phyloP scores from a whole-genome alignment of 2,888 invertebrate species.

The Eumacrocentrus americanus region DNA sequence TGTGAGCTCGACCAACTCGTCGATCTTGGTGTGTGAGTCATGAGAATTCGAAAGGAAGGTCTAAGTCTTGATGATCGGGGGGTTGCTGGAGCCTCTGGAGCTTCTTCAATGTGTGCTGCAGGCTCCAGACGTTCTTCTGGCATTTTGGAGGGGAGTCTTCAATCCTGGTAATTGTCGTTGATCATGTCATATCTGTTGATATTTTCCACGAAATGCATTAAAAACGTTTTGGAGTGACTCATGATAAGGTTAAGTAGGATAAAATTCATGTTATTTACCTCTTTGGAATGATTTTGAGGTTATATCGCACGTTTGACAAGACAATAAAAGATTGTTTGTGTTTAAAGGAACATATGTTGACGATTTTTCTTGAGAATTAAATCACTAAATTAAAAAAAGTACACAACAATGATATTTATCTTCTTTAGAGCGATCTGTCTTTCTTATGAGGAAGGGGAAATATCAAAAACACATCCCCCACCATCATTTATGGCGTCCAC shows the following conservation, averaged over 20 bases:
- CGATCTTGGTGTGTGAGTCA: constrained; percentile 1
- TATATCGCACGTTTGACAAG: background rate
- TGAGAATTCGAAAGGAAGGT: background rate
- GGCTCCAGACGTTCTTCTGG: background rate
- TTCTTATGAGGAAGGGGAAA: background rate
- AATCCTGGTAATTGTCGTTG: background rate
- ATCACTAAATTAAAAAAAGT: background rate
- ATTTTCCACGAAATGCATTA: background rate
- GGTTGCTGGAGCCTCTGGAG: background rate
- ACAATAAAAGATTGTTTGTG: too few species aligned
- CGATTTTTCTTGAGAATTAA: background rate
- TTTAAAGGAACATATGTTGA: background rate
- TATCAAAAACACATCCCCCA: background rate
- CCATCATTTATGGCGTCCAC: background rate
- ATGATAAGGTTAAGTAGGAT: background rate
- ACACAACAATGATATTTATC: background rate
- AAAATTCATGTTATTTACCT: background rate
- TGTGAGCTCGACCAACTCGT: background rate
- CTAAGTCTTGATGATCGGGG: background rate
- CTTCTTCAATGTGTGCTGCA: background rate
- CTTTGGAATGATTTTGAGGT: background rate
- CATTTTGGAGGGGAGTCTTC: background rate
- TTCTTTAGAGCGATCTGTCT: background rate
- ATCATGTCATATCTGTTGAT: background rate
- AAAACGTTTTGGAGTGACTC: too few species aligned